Evolutionary conservation across 2,113 vertebrate genomes (phyloP).

Genomic region (Mesocricetus auratus): DNA sequence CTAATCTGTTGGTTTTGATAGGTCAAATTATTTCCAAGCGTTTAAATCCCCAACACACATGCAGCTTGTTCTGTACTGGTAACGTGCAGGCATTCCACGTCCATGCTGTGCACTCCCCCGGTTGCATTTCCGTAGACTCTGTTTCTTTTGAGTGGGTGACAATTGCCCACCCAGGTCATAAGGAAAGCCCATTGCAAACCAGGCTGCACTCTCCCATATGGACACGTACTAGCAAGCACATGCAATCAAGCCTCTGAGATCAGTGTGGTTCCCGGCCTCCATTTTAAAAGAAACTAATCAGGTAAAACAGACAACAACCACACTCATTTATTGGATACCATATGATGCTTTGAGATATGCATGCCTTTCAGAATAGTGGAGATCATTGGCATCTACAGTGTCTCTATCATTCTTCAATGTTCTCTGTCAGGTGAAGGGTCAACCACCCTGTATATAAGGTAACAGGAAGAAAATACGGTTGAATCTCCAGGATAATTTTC

Average conservation of each 20-base stretch:
- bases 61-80: not conserved
- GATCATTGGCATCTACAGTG: accelerated
- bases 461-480: accelerated
- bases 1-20: not conserved
- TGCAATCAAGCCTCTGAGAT: not conserved
- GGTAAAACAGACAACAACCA: not conserved
- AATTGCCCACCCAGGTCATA: not conserved
- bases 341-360: not conserved
- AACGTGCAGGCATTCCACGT: not conserved
- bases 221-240: not conserved
- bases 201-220: not conserved
- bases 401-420: not conserved
- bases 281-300: not conserved
- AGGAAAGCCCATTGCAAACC: not conserved
- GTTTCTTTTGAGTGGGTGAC: not conserved
- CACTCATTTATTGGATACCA: not conserved
- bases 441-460: not conserved
- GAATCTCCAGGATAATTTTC: not conserved
- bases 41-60: not conserved
- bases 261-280: not conserved
- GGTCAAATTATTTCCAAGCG: not conserved
- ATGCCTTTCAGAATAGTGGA: not conserved
- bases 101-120: not conserved
- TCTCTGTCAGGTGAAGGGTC: not conserved
- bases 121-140: not conserved